phyloP scores from a whole-genome alignment of 2,797 vertebrate species.

The Podarcis siculus region DNA sequence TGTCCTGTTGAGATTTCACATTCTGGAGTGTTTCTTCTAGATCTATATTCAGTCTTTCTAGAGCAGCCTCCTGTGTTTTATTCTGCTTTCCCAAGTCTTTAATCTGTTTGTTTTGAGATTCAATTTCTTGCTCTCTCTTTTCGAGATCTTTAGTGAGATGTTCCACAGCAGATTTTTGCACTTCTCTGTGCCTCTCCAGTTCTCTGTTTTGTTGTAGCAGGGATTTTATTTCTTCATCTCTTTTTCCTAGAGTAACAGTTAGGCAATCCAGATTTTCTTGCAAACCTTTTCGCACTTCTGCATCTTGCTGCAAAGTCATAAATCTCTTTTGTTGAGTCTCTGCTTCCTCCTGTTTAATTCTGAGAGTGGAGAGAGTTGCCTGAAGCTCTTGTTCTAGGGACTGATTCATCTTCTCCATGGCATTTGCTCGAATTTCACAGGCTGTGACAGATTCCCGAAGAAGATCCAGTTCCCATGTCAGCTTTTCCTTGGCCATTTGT shows the following conservation, averaged over 20 bases:
- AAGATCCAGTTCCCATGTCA: conserved; percentile 60
- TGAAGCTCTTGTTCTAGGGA: conserved; percentile 74
- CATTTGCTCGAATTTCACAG: conserved; percentile 64
- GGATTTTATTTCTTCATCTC: conserved; percentile 65
- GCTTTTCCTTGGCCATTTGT: conserved; percentile 61
- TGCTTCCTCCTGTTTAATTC: conserved; percentile 69
- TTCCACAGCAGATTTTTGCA: conserved; percentile 67
- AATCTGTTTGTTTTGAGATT: conserved; percentile 67
- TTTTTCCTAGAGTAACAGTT: conserved; percentile 67
- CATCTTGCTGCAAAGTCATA: conserved; percentile 69
- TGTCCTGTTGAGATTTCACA: conserved; percentile 45
- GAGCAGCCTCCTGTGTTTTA: conserved; percentile 32
- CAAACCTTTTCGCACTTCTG: conserved; percentile 60
- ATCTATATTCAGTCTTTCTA: conserved; percentile 24
- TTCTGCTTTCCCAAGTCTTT: conserved; percentile 66
- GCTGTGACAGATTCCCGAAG: conserved; percentile 67
- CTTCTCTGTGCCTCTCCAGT: conserved; percentile 75
- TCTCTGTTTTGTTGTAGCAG: conserved; percentile 61
- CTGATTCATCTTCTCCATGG: conserved; percentile 42
- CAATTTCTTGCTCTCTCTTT: conserved; percentile 66
- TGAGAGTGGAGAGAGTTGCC: conserved; percentile 58
- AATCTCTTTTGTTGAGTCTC: conserved; percentile 66
- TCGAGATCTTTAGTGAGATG: conserved; percentile 69
- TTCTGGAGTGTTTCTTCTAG: conserved; percentile 52
- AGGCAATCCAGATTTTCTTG: conserved; percentile 64